Evolutionary conservation across 2,113 vertebrate genomes (phyloP), one percentile per base, ranked within the genome.

Genomic region (Thermophis baileyi): DNA sequence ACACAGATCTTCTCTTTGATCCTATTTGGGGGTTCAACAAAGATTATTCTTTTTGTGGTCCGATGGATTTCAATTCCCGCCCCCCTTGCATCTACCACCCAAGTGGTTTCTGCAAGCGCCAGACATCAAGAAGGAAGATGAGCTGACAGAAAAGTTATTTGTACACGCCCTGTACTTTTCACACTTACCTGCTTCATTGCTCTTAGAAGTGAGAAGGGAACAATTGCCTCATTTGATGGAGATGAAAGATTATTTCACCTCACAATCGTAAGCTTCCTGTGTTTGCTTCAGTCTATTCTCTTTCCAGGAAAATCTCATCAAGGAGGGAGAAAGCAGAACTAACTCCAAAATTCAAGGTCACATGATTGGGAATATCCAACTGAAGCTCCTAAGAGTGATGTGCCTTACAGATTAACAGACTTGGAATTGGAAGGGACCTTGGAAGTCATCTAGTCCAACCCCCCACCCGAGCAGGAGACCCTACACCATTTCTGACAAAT

Each of bases 11-110:
- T 44, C 92, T 89, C 6, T 85, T 2, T 24, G 85, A 54, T 91
- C 63, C 44, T 27, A 30, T 1, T 40, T 0, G 3, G 81, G 30
- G 53, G 46, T 50, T 1, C 47, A 89, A 20, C 60, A 0, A 0
- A 49, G 88, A 53, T 87, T 93, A 85, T 87, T 27, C 8, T 12
- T 51, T 30, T 14, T 57, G 18, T 9, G 91, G 88, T 12, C 44
- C 0, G 25, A 40, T 92, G 57, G 0, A 1, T 51, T 74, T 74
- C 87, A 92, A 2, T 47, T 14, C 85, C 4, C 40, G 88, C 8
- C 0, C 35, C 0, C 85, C 10, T 87, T n/a, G 9, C 92, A 93
- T 81, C 55, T 90, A 87, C 89, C n/a, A 54, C 46, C 53, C 25
- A 85, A 11, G 3, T 57, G 22, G 27, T 63, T 30, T 74, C 5